Percentiles rank a stretch among this genome's conserved stretches.
phyloP scores from a whole-genome alignment of 2,797 vertebrate species.

The Chrysocyon brachyurus region DNA sequence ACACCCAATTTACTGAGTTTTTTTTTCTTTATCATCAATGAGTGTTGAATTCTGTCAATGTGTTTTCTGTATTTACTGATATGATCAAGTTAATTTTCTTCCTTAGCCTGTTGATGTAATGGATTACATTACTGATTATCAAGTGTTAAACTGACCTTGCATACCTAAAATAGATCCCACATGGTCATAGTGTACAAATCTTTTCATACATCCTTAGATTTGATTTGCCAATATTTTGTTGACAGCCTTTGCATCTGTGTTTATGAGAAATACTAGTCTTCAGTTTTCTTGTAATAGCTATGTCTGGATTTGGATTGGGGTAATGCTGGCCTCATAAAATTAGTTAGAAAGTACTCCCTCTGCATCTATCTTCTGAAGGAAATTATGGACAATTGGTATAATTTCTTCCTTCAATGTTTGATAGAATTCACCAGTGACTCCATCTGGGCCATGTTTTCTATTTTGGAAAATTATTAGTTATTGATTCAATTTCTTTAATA shows the following conservation, averaged over 20 bases:
- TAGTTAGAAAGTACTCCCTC: not conserved
- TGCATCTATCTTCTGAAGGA: not conserved
- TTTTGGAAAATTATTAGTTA: not conserved
- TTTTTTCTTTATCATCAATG: not conserved
- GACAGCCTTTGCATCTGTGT: not conserved
- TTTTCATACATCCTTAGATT: not conserved
- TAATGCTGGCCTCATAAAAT: not conserved
- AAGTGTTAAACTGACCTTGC: not conserved
- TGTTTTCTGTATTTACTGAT: not conserved
- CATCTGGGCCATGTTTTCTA: not conserved
- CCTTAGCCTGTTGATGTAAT: not conserved
- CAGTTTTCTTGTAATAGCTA: not conserved
- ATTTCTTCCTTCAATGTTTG: not conserved
- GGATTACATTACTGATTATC: not conserved
- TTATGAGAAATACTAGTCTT: not conserved
- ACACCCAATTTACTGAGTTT: not conserved
- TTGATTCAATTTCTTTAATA: slow-evolving; percentile 16
- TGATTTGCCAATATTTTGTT: not conserved
- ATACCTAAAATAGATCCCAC: not conserved
- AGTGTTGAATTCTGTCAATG: not conserved
- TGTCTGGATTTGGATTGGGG: not conserved
- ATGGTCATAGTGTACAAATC: not conserved
- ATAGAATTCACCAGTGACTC: not conserved
- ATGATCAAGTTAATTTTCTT: not conserved
- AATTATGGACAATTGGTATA: not conserved